These are phyloP conservation scores for Cyclophora punctaria DNA, from an alignment of 2,888 invertebrate species.

Conservation along the genomic window DNA sequence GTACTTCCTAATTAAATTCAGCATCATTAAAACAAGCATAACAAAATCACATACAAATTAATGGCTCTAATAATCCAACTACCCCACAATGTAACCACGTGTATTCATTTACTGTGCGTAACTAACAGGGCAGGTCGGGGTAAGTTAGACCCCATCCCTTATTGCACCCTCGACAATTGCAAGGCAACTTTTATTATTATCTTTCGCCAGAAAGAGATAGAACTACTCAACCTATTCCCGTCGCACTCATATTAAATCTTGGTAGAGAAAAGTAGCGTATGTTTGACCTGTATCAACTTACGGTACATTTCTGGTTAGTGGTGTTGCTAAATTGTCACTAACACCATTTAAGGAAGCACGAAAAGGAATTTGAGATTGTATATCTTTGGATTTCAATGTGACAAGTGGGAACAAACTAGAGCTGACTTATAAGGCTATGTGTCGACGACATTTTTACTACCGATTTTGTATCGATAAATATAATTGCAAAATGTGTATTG, in stretches of 20 bases:
- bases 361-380: conserved; percentile 8
- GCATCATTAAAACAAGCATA: no score
- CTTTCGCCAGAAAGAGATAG: conserved; percentile 30
- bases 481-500: no score
- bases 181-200: conserved; percentile 30
- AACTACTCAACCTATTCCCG: not conserved
- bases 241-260: conserved; percentile 21
- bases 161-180: conserved; percentile 31
- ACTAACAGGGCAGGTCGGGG: conserved; percentile 54
- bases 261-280: conserved; percentile 38
- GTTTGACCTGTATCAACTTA: conserved; percentile 60
- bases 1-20: not conserved
- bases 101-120: conserved; percentile 57
- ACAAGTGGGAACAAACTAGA: not conserved
- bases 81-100: conserved; percentile 54
- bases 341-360: conserved; percentile 15
- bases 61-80: conserved; percentile 26
- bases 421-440: not conserved
- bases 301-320: conserved; percentile 40
- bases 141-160: conserved; percentile 56
- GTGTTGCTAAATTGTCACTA: conserved; percentile 38
- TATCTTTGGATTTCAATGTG: conserved; percentile 3
- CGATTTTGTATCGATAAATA: no score
- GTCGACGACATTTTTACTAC: no score
- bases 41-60: conserved; percentile 11